These are phyloP conservation scores for Sporophila hypoxantha DNA, from an alignment of 2,113 vertebrate genomes.

Conservation along the genomic window DNA sequence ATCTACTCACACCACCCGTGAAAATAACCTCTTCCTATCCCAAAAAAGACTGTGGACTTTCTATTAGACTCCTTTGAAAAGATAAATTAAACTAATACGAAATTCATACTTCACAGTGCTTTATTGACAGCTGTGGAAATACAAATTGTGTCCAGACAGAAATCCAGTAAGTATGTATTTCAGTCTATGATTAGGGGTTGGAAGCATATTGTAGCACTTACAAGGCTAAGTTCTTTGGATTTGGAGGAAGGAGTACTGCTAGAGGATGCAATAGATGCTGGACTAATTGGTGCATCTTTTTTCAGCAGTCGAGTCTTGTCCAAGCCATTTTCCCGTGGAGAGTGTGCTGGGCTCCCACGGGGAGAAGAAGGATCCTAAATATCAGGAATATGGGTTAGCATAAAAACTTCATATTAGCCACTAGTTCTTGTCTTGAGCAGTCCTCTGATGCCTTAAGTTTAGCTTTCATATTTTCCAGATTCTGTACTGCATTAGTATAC, in stretches of 20 bases:
- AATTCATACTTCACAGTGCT: neutral
- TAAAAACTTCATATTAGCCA: neutral
- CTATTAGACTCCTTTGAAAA: neutral
- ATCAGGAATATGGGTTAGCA: neutral
- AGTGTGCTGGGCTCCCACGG: conserved; percentile 90
- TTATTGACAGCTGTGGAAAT: neutral
- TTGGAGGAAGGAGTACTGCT: conserved; percentile 98
- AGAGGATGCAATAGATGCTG: conserved; percentile 94
- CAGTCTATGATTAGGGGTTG: neutral
- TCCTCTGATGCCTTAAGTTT: neutral
- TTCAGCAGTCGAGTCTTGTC: conserved; percentile 93
- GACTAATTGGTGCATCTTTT: conserved; percentile 96
- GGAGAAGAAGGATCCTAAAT: conserved; percentile 93
- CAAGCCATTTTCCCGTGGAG: conserved; percentile 93
- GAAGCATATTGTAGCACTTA: conserved; percentile 65
- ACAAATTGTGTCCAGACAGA: neutral
- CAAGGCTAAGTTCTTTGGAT: conserved; percentile 98
- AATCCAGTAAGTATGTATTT: neutral
- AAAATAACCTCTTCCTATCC: conserved; percentile 4
- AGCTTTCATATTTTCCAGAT: neutral
- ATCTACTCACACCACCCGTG: neutral
- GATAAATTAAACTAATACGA: neutral
- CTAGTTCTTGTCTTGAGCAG: neutral
- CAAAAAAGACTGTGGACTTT: neutral
- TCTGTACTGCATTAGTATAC: neutral